phyloP scores from a whole-genome alignment of 2,797 vertebrate genomes.

The Sebastes variabilis region DNA sequence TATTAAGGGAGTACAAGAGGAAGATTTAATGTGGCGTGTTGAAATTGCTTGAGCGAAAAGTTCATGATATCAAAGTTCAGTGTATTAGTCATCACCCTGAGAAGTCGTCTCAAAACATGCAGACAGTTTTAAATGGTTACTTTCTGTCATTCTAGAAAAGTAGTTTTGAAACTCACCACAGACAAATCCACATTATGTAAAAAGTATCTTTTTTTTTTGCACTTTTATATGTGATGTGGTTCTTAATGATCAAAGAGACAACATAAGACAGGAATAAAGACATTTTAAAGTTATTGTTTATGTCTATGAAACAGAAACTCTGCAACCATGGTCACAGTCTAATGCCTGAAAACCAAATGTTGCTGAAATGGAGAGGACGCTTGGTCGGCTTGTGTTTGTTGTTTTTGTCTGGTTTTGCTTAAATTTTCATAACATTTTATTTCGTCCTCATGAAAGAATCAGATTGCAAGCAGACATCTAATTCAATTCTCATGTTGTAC shows the following conservation, averaged over 20 bases:
- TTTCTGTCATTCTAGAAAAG: background rate
- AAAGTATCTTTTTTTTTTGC: background rate
- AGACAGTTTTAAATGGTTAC: background rate
- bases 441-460: constrained; percentile 15
- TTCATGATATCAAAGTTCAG: background rate
- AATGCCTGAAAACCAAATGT: constrained; percentile 8
- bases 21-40: constrained; percentile 4
- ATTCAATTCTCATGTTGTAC: background rate
- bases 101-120: background rate
- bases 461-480: background rate
- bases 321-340: background rate
- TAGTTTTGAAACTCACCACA: background rate
- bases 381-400: constrained; percentile 1
- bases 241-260: background rate
- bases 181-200: fast-evolving
- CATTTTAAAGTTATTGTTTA: background rate
- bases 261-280: background rate
- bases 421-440: constrained; percentile 8
- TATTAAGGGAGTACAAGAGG: background rate
- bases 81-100: constrained; percentile 2
- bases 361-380: background rate
- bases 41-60: background rate
- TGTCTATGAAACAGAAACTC: background rate
- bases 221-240: too few relatives aligned
- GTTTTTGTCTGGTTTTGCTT: constrained; percentile 21